These are phyloP conservation scores for Smutsia temminckii DNA, from an alignment of 2,797 vertebrate species.

Conservation along the genomic window DNA sequence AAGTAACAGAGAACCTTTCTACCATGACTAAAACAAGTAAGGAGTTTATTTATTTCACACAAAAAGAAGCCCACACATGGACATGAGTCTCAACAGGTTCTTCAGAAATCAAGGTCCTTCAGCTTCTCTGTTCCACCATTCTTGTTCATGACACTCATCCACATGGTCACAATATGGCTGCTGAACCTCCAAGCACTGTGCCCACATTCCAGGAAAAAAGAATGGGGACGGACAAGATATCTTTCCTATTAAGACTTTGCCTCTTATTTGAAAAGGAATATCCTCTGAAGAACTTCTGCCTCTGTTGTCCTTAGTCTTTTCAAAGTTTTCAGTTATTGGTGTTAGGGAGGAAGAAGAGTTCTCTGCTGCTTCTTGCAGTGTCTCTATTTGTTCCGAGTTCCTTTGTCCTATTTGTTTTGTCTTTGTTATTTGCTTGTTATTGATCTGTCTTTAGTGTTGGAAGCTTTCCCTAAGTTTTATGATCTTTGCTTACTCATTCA, in stretches of 20 bases:
- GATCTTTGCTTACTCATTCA: background rate
- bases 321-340: background rate
- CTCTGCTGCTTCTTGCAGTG: background rate
- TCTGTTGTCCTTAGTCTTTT: background rate
- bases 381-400: background rate
- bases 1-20: background rate
- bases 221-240: background rate
- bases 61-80: background rate
- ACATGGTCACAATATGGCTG: background rate
- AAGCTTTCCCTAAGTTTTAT: background rate
- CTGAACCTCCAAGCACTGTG: background rate
- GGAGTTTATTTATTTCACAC: background rate
- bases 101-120: background rate
- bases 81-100: background rate
- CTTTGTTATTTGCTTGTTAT: background rate
- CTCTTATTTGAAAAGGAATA: background rate
- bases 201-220: background rate
- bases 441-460: background rate
- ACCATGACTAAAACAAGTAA: background rate
- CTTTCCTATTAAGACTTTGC: background rate
- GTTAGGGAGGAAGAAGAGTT: rapidly evolving
- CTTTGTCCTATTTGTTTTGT: background rate
- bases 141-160: background rate
- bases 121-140: background rate
- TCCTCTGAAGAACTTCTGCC: background rate